Conservation (phyloP, 2,888 invertebrate species). For the Rhodophaea formosa region DNA sequence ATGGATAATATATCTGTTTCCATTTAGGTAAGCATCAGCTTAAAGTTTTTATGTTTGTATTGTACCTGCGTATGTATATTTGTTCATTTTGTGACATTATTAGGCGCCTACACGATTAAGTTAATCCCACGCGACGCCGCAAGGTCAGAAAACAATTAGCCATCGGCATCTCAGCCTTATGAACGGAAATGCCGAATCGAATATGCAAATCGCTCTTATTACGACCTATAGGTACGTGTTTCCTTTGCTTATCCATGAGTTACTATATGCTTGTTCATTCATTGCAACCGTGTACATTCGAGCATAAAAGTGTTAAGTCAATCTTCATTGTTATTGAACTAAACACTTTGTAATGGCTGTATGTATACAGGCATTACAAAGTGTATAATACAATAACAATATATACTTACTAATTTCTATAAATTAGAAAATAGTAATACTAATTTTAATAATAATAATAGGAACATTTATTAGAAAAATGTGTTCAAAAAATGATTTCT, state of each 20-base stretch:
- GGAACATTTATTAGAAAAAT: no score
- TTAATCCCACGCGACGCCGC: conserved; percentile 55
- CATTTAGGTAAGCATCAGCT: no score
- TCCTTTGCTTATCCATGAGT: conserved; percentile 43
- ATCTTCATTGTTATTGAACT: neutral
- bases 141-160: conserved; percentile 69
- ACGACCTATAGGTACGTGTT: conserved; percentile 35
- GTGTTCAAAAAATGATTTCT: no score
- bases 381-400: no score
- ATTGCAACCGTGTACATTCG: conserved; percentile 60
- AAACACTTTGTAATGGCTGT: no score
- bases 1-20: no score
- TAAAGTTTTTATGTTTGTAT: no score
- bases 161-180: conserved; percentile 41
- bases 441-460: no score
- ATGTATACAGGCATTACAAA: no score
- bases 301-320: conserved; percentile 35
- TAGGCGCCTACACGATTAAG: conserved; percentile 43
- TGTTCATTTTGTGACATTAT: conserved; percentile 45
- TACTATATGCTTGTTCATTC: conserved; percentile 66
- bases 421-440: no score
- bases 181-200: conserved; percentile 73
- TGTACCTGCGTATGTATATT: neutral
- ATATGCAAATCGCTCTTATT: conserved; percentile 67
- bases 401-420: no score